Evolutionary conservation across 2,797 vertebrate genomes (phyloP), one percentile per base, ranked within the genome.

Genomic region (Poecilia velifera): DNA sequence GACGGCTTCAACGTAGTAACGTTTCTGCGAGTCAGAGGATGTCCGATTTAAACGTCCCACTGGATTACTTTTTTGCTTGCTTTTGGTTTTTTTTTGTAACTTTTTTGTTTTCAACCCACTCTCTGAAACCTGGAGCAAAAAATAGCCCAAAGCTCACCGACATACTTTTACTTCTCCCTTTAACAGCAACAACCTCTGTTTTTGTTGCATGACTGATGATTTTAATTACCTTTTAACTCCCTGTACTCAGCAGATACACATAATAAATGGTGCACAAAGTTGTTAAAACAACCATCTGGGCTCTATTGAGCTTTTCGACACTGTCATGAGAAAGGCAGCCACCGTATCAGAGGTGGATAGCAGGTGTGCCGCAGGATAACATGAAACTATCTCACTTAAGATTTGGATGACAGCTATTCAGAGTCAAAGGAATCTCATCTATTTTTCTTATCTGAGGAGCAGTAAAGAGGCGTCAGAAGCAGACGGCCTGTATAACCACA

Each of bases 161-260:
- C 82, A 83, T 62, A 80, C 79, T 80, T 81, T 82, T 8, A 62
- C 55, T 79, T 81, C 73, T 71, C 71, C 47, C 72, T 77, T 31
- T 79, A 53, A 22, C 79, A 76, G 76, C 80, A n/a, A 79, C n/a
- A 36, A 78, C 82, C 76, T 72, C 39, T 86, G 77, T 91, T 91
- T 92, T 93, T 93, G 87, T 93, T 91, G 90, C 70, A 76, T 94
- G 93, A 96, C 93, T 93, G 93, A 95, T 94, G 90, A 92, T 94
- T 94, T 95, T 94, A 95, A 95, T 95, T 95, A 94, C 92, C 91
- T 91, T 90, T 94, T 93, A 95, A 94, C 91, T 92, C 87, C 88
- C 92, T 86, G 89, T 88, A 87, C 91, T 92, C 94, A 90, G 95
- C 92, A 94, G 92, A 94, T 90, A 91, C 93, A 93, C 88, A 88